phyloP scores from a whole-genome alignment of 2,797 vertebrate species.

The Myioborus miniatus region DNA sequence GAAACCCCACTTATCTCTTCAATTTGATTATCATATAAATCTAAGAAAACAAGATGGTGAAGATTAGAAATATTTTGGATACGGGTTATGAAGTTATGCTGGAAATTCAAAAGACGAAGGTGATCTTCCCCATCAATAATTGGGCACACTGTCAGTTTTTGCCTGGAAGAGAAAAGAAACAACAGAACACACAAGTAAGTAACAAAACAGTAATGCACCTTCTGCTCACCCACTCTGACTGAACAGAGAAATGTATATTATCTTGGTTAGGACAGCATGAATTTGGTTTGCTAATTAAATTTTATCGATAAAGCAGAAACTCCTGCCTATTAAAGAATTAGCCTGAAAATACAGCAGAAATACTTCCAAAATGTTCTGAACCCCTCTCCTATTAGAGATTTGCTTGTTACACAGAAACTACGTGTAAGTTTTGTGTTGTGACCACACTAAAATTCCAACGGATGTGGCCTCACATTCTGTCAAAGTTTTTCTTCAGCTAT shows the following conservation, averaged over 20 bases:
- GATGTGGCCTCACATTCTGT: not conserved
- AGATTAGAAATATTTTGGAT: constrained; percentile 89
- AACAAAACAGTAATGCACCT: not conserved
- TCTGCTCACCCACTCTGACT: not conserved
- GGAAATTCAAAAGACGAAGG: constrained; percentile 89
- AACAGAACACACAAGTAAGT: not conserved
- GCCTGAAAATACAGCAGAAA: not conserved
- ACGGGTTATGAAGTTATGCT: constrained; percentile 89
- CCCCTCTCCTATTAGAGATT: not conserved
- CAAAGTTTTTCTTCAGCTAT: not conserved
- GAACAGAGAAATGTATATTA: not conserved
- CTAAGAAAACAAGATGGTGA: constrained; percentile 87
- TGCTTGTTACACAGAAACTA: not conserved
- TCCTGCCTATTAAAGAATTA: not conserved
- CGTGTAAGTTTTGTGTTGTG: not conserved
- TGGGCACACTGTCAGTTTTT: constrained; percentile 85
- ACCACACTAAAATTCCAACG: not conserved
- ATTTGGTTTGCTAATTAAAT: not conserved
- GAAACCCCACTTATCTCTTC: constrained; percentile 90
- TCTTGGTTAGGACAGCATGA: not conserved
- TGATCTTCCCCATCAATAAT: constrained; percentile 83
- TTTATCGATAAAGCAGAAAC: not conserved
- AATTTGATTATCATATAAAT: constrained; percentile 91
- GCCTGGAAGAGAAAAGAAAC: constrained; percentile 72
- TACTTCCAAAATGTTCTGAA: not conserved